Conservation (phyloP, 2,113 vertebrate species). For the Eira barbara region DNA sequence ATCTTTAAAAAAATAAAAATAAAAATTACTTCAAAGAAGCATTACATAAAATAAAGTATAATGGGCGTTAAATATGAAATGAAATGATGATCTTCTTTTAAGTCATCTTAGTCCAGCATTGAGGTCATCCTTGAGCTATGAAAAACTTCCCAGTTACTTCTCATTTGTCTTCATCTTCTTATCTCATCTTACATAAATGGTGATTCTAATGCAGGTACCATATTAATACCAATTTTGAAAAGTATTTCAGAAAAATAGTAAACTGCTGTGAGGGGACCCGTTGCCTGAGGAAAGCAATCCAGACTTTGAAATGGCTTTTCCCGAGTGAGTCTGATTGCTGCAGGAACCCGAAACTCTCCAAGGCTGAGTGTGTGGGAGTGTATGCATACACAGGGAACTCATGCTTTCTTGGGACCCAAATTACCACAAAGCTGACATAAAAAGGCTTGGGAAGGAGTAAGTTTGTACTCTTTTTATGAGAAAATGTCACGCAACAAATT, state of each 20-base stretch:
- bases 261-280: neutral
- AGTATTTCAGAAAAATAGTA: neutral
- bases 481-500: neutral
- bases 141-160: neutral
- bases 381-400: neutral
- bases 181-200: neutral
- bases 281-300: neutral
- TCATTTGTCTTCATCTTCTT: conserved; percentile 16
- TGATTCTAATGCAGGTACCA: neutral
- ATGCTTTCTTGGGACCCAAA: neutral
- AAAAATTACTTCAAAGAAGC: neutral
- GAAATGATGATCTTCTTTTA: neutral
- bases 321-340: neutral
- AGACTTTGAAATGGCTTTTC: neutral
- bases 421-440: neutral
- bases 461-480: neutral
- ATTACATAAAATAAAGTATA: neutral
- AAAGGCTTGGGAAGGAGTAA: neutral
- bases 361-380: neutral
- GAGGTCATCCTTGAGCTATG: neutral
- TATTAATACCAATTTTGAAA: neutral
- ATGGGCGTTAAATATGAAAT: neutral
- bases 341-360: neutral
- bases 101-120: neutral
- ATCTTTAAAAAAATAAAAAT: neutral